Evolutionary conservation across 1,140 invertebrate genomes (phyloP).

Genomic region (Aphis gossypii): DNA sequence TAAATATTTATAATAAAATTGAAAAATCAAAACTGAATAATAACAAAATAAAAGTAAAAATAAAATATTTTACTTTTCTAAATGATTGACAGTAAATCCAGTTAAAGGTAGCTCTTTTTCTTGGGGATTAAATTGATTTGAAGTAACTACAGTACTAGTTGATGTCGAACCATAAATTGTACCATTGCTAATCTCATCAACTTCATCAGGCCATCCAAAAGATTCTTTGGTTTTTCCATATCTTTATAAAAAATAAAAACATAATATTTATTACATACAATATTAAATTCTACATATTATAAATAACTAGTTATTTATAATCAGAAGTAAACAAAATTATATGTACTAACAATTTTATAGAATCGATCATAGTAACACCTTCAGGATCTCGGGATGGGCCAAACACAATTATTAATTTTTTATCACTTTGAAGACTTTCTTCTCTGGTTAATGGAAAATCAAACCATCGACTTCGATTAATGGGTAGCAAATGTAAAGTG

Average conservation of each 20-base stretch:
- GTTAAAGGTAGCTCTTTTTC: conserved; percentile 64
- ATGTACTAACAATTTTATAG: conserved; percentile 78
- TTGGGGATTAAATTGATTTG: conserved; percentile 46
- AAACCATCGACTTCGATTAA: conserved; percentile 88
- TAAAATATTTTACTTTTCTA: conserved; percentile 67
- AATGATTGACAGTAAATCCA: conserved; percentile 65
- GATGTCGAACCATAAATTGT: conserved; percentile 65
- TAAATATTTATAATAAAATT: neutral
- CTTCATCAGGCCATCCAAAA: conserved; percentile 97
- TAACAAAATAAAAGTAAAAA: neutral
- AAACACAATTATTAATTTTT: conserved; percentile 88
- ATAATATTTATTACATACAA: no score
- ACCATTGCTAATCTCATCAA: conserved; percentile 78
- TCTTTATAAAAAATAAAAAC: conserved; percentile 64
- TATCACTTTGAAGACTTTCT: conserved; percentile 92
- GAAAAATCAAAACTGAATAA: neutral
- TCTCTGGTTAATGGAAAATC: conserved; percentile 94
- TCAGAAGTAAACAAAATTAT: neutral
- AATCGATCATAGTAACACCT: conserved; percentile 90
- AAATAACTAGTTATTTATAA: neutral
- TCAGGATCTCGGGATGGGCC: conserved; percentile 89
- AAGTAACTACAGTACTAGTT: conserved; percentile 62
- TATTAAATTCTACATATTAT: neutral
- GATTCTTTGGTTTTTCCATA: conserved; percentile 95
- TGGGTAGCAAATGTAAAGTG: conserved; percentile 68